phyloP scores from a whole-genome alignment of 1,140 invertebrate species.

The Calliphora vicina region DNA sequence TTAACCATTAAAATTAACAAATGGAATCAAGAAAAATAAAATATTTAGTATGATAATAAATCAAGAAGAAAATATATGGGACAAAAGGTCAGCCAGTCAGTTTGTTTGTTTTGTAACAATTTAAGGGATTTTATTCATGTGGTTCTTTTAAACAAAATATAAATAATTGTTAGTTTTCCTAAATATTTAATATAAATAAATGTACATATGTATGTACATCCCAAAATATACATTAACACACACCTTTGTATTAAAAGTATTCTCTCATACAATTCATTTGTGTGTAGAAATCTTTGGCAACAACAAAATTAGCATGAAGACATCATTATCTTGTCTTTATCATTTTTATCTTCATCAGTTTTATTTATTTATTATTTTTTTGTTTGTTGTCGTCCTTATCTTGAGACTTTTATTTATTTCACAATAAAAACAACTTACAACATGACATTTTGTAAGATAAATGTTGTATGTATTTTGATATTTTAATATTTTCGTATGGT shows the following conservation, averaged over 20 bases:
- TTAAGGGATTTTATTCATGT: too few relatives aligned
- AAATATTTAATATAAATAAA: too few relatives aligned
- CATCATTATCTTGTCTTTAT: constrained; percentile 1
- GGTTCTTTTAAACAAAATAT: too few relatives aligned
- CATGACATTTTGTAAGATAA: not conserved
- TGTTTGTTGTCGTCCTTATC: not conserved
- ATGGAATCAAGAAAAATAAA: not conserved
- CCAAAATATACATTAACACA: too few relatives aligned
- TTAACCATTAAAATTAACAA: constrained; percentile 1
- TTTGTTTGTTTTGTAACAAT: not conserved
- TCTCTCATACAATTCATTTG: too few relatives aligned
- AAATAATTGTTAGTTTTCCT: too few relatives aligned
- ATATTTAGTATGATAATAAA: too few relatives aligned
- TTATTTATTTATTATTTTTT: not conserved
- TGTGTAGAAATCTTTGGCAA: not conserved
- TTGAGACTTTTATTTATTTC: not conserved
- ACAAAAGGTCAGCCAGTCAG: not conserved
- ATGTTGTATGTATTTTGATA: not conserved
- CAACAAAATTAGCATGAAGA: not conserved
- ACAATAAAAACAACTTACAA: not conserved
- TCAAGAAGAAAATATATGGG: not conserved
- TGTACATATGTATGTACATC: too few relatives aligned
- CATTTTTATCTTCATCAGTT: not conserved
- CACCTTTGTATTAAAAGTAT: too few relatives aligned
- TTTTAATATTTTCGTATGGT: too few relatives aligned